Percentiles rank a stretch among this genome's conserved stretches.
Evolutionary conservation across 2,797 vertebrate genomes (phyloP).

Genomic region (Anomalospiza imberbis): DNA sequence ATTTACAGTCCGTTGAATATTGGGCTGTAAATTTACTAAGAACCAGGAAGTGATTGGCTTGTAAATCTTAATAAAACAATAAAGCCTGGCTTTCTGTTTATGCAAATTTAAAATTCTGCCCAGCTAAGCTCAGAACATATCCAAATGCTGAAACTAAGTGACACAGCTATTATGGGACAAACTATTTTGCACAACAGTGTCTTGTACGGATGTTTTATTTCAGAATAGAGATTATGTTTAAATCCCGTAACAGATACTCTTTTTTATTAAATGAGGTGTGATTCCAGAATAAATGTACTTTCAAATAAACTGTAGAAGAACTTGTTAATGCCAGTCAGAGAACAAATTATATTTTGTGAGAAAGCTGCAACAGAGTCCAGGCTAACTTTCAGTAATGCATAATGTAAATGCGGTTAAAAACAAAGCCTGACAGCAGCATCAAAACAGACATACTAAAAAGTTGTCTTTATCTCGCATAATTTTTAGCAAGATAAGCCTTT

Average conservation of each 20-base stretch:
- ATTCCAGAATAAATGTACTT: neutral
- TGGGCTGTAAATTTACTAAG: constrained; percentile 7
- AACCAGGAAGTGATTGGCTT: neutral
- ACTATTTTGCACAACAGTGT: neutral
- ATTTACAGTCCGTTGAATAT: constrained; percentile 8
- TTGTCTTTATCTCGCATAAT: neutral
- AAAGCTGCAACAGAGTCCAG: neutral
- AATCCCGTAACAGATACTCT: neutral
- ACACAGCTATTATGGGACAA: neutral
- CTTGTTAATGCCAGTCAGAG: neutral
- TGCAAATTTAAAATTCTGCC: neutral
- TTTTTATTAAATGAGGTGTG: neutral
- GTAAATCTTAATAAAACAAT: constrained; percentile 33
- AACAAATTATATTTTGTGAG: neutral
- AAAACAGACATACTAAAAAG: neutral
- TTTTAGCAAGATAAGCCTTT: neutral
- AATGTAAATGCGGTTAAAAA: neutral
- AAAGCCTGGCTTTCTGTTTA: neutral
- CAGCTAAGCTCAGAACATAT: neutral
- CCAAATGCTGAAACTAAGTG: neutral
- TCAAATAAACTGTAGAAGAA: neutral
- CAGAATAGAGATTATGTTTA: neutral
- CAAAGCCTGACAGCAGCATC: neutral
- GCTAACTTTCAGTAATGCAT: neutral
- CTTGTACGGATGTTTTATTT: neutral